Base-by-base conservation (phyloP, 2,113 vertebrate genomes). In the Antennarius striatus region DNA sequence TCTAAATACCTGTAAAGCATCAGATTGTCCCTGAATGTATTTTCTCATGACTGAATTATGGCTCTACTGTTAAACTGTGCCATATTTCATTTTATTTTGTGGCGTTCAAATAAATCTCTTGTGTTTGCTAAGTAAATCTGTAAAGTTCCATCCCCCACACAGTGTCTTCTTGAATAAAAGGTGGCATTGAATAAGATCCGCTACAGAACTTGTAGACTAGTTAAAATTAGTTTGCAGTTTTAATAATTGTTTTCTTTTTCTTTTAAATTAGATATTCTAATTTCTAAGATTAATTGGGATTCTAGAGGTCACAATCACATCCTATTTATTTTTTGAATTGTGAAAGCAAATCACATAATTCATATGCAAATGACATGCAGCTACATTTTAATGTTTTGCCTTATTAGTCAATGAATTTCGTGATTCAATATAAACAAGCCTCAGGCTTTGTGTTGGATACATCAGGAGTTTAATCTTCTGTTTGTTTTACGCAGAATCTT, bases 1-100 rank as follows among this genome's bases (percentile, higher is more conserved):
- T 69, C 72, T 80, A 80, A 78, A 90, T 89, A 83, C 61, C 55
- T 65, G 46, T 77, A 68, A 78, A 84, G 75, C 65, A 76, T 84
- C 80, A 73, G 60, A 80, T 83, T 80, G 81, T 68, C 62, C 62
- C 69, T 86, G 50, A 82, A 78, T 86, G 50, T 77, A 69, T 83
- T 85, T 82, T 77, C 54, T 52, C 48, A 11, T 43, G 55, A 63
- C 43, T 84, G 68, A 90, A 74, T 82, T 86, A 90, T 83, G 62
- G 63, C 71, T 65, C 60, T 51, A 46, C 59, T 65, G 66, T 74
- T 81, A 84, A 82, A 56, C 55, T 52, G 52, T 68, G 56, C 28
- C 63, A 60, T 73, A 79, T 74, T 72, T 78, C 14, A n/a, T 52
- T 52, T 50, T 65, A 78, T 67, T 77, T 68, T 79, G 46, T 73